These are phyloP conservation scores for Mirza zaza DNA, from an alignment of 2,113 vertebrate genomes.

Conservation along the genomic window DNA sequence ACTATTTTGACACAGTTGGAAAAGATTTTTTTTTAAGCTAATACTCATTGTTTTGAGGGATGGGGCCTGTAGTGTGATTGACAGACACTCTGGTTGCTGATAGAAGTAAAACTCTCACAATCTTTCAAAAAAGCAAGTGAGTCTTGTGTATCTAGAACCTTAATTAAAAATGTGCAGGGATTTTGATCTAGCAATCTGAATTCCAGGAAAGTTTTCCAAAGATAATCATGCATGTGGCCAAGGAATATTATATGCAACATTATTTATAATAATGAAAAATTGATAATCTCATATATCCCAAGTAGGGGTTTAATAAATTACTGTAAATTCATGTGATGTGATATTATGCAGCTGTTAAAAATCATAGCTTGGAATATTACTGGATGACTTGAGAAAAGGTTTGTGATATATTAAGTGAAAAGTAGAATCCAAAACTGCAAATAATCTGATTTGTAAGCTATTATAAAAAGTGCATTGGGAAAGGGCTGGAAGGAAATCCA, in stretches of 20 bases:
- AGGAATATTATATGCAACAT: neutral
- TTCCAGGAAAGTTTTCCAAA: neutral
- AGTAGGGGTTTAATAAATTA: neutral
- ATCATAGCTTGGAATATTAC: neutral
- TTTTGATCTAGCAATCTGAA: neutral
- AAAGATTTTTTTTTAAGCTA: neutral
- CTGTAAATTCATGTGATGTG: neutral
- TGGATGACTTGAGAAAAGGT: neutral
- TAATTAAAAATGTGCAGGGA: neutral
- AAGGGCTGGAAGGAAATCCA: neutral
- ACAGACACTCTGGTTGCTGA: neutral
- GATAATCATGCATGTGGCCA: neutral
- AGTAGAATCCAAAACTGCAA: neutral
- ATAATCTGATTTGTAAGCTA: neutral
- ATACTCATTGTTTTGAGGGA: neutral
- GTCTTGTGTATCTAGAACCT: neutral
- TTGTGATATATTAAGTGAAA: neutral
- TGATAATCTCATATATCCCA: neutral
- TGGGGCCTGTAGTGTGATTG: neutral
- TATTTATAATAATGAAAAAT: neutral
- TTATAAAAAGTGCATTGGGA: neutral
- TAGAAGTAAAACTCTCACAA: neutral
- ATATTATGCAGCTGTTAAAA: neutral
- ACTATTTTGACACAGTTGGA: neutral
- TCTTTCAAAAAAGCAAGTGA: neutral